Evolutionary conservation across 2,113 vertebrate genomes (phyloP).

Genomic region (Tetrax tetrax): DNA sequence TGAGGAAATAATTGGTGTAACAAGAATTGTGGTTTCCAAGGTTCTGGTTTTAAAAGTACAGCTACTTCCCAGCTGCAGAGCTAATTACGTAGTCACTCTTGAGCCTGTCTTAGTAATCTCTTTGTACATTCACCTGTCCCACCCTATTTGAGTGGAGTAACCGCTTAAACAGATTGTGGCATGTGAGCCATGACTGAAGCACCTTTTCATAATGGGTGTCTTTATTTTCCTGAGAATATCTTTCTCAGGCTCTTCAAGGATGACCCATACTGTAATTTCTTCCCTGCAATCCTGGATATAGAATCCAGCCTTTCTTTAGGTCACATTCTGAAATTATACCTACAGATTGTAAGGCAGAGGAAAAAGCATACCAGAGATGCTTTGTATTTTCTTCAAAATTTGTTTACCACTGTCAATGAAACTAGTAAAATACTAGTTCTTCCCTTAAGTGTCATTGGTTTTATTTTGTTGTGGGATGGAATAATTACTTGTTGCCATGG

Average conservation of each 20-base stretch:
- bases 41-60: conserved; percentile 11
- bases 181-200: background rate
- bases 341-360: background rate
- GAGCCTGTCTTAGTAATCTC: background rate
- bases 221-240: conserved; percentile 32
- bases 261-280: background rate
- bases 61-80: conserved; percentile 6
- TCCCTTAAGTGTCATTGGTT: background rate
- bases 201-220: background rate
- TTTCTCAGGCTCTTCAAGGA: background rate
- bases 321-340: background rate
- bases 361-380: background rate
- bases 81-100: background rate
- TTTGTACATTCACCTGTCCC: conserved; percentile 16
- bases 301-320: background rate
- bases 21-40: background rate
- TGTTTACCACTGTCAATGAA: background rate
- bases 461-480: background rate
- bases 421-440: background rate
- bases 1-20: background rate
- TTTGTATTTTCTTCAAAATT: background rate
- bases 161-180: background rate
- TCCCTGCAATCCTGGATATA: background rate
- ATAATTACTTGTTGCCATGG: background rate
- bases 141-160: conserved; percentile 33